Evolutionary conservation across 2,797 vertebrate genomes (phyloP).

Genomic region (Emydoidea blandingii): DNA sequence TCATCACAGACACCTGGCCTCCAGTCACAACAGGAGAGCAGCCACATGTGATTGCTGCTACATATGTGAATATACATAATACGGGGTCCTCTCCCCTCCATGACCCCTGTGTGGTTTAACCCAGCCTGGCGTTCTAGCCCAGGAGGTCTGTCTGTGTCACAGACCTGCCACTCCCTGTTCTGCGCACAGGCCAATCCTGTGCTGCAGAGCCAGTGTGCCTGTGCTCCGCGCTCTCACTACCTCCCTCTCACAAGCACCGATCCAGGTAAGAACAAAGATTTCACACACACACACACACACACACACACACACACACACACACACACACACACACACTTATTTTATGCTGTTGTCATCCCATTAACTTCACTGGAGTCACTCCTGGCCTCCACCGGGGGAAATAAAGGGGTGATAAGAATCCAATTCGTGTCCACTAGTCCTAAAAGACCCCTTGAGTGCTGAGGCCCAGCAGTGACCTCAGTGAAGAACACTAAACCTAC

Average conservation of each 20-base stretch:
- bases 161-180: neutral
- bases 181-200: neutral
- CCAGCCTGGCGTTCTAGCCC: neutral
- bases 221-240: neutral
- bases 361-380: neutral
- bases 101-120: too few relatives aligned
- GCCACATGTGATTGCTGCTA: neutral
- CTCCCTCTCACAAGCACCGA: neutral
- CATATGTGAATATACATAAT: neutral
- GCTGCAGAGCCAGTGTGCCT: neutral
- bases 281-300: too few relatives aligned
- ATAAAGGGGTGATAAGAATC: neutral
- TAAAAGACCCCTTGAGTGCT: too few relatives aligned
- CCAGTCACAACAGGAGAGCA: neutral
- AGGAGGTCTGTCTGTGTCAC: neutral
- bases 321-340: neutral
- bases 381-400: neutral
- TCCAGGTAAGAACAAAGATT: neutral
- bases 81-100: neutral
- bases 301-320: accelerated
- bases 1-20: neutral
- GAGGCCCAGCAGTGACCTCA: neutral
- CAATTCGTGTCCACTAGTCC: neutral
- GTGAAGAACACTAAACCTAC: neutral
- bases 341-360: neutral